Conservation (phyloP, 2,888 invertebrate genomes). For the Macrostomum cliftonense region DNA sequence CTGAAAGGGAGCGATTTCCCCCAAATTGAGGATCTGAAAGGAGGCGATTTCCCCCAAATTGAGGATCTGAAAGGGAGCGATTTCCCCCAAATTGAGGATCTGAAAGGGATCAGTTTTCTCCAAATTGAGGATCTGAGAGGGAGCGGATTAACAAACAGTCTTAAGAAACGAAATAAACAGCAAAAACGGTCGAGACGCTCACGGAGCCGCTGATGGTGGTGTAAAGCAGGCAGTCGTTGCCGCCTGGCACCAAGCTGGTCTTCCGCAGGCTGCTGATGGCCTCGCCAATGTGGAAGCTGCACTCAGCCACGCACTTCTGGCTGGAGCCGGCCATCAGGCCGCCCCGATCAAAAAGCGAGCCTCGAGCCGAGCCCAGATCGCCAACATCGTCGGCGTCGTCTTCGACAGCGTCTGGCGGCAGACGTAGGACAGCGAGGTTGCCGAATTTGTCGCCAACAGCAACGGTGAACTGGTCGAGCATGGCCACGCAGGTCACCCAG, state of each 20-base stretch:
- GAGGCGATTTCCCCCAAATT: conserved; percentile 60
- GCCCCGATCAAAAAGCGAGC: conserved; percentile 51
- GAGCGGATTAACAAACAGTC: too few species aligned
- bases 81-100: too few species aligned
- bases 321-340: conserved; percentile 85
- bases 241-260: conserved; percentile 85
- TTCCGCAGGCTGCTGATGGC: conserved; percentile 82
- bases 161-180: too few species aligned
- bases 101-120: too few species aligned
- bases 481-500: conserved; percentile 76
- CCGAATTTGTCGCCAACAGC: conserved; percentile 95
- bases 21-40: conserved; percentile 29
- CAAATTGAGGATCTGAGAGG: too few species aligned
- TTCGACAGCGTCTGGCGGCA: conserved; percentile 70
- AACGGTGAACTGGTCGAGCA: conserved; percentile 85
- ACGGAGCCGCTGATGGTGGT: conserved; percentile 79
- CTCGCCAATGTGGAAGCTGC: conserved; percentile 87
- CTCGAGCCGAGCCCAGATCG: conserved; percentile 57
- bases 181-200: conserved; percentile 34
- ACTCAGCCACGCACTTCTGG: conserved; percentile 56
- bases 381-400: conserved; percentile 99
- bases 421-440: conserved; percentile 55
- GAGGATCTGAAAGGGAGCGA: too few species aligned
- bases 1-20: too few species aligned
- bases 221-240: conserved; percentile 85